Conservation (phyloP, 2,888 invertebrate species). For the Yponomeuta plumbellus region DNA sequence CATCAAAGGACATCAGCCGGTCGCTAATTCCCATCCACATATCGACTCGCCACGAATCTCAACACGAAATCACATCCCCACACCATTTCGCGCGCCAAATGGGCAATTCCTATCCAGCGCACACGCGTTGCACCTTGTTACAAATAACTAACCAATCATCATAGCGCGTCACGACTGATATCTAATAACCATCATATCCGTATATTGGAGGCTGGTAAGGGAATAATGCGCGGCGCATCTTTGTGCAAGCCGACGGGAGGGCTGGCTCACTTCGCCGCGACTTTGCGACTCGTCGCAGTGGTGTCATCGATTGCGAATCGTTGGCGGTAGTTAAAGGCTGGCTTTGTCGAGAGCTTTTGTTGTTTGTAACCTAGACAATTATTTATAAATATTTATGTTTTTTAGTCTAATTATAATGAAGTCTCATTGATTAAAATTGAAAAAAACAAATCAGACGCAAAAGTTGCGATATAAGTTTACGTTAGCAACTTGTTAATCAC, state of each 20-base stretch:
- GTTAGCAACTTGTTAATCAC: too few relatives aligned
- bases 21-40: background rate
- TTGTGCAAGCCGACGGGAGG: slow-evolving; percentile 13
- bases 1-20: too few relatives aligned
- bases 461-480: too few relatives aligned
- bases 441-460: too few relatives aligned
- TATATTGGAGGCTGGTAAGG: slow-evolving; percentile 66
- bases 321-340: too few relatives aligned
- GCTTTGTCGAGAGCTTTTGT: too few relatives aligned
- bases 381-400: too few relatives aligned
- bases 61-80: background rate
- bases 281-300: slow-evolving; percentile 1
- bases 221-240: slow-evolving; percentile 43
- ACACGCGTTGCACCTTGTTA: slow-evolving; percentile 28
- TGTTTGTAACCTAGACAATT: too few relatives aligned
- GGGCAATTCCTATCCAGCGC: slow-evolving; percentile 10
- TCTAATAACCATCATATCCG: slow-evolving; percentile 72
- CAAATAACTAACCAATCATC: slow-evolving; percentile 40
- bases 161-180: slow-evolving; percentile 44
- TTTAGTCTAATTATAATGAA: too few relatives aligned
- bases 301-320: background rate
- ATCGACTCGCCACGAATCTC: background rate
- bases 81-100: background rate
- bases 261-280: background rate
- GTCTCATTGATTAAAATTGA: too few relatives aligned